phyloP scores from a whole-genome alignment of 2,113 vertebrate genomes.

The Oryzias melastigma region DNA sequence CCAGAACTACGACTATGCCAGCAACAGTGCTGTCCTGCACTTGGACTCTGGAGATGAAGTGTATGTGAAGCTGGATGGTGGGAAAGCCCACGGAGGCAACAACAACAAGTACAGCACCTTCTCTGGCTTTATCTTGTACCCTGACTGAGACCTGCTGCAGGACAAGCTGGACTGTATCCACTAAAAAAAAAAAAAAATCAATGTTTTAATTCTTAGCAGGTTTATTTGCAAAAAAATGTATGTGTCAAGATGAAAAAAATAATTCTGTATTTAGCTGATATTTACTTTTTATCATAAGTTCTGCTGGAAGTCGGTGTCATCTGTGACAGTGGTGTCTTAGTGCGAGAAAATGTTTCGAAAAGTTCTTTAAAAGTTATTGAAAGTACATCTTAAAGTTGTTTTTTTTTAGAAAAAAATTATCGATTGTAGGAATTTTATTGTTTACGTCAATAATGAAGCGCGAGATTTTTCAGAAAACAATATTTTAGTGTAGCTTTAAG shows the following conservation, averaged over 20 bases:
- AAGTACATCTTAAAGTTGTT: not conserved
- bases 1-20: slow-evolving; percentile 95
- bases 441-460: not conserved
- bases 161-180: slow-evolving; percentile 19
- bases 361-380: not conserved
- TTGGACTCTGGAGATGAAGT: slow-evolving; percentile 92
- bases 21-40: slow-evolving; percentile 93
- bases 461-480: not conserved
- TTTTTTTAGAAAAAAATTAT: not conserved
- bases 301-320: slow-evolving; percentile 5
- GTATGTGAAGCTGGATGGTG: slow-evolving; percentile 93
- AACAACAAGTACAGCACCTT: slow-evolving; percentile 99
- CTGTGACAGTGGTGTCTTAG: slow-evolving; percentile 2
- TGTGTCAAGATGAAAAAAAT: slow-evolving; percentile 15
- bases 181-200: slow-evolving; percentile 8
- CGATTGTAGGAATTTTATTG: not conserved
- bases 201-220: slow-evolving; percentile 28
- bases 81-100: slow-evolving; percentile 92
- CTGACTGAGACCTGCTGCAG: slow-evolving; percentile 75
- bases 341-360: slow-evolving; percentile 8
- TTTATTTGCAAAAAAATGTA: slow-evolving; percentile 11
- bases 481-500: not conserved
- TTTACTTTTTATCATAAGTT: slow-evolving; percentile 28
- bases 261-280: slow-evolving; percentile 15
- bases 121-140: slow-evolving; percentile 94